phyloP scores from a whole-genome alignment of 2,113 vertebrate species.

The Irena cyanogastra region DNA sequence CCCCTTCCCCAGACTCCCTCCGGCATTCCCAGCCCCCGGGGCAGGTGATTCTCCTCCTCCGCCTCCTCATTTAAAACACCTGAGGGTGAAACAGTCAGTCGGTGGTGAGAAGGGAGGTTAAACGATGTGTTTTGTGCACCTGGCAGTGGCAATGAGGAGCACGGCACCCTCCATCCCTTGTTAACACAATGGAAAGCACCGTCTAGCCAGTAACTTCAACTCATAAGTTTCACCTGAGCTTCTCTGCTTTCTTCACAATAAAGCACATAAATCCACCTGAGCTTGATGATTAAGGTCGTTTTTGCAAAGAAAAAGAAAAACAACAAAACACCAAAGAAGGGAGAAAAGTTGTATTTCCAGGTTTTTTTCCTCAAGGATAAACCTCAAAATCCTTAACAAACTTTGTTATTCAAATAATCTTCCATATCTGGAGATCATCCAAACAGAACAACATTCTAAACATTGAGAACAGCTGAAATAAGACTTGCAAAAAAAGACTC shows the following conservation, averaged over 20 bases:
- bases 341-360: neutral
- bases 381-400: neutral
- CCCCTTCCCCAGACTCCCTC: neutral
- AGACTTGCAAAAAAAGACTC: neutral
- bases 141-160: neutral
- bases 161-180: fast-evolving
- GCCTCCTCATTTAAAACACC: neutral
- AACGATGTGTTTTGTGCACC: fast-evolving
- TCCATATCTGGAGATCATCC: neutral
- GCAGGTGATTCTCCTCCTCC: neutral
- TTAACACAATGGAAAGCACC: fast-evolving
- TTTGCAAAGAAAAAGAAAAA: neutral
- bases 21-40: fast-evolving
- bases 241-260: neutral
- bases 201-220: fast-evolving
- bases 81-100: fast-evolving
- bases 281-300: neutral
- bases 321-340: neutral
- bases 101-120: too few species aligned
- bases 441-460: neutral
- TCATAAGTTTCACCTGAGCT: neutral
- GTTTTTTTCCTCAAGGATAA: neutral
- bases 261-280: neutral
- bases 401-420: neutral
- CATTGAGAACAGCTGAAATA: neutral